Percentiles rank a stretch among this genome's conserved stretches.
Conservation (phyloP, 2,797 vertebrate genomes). For the Fundulus diaphanus region DNA sequence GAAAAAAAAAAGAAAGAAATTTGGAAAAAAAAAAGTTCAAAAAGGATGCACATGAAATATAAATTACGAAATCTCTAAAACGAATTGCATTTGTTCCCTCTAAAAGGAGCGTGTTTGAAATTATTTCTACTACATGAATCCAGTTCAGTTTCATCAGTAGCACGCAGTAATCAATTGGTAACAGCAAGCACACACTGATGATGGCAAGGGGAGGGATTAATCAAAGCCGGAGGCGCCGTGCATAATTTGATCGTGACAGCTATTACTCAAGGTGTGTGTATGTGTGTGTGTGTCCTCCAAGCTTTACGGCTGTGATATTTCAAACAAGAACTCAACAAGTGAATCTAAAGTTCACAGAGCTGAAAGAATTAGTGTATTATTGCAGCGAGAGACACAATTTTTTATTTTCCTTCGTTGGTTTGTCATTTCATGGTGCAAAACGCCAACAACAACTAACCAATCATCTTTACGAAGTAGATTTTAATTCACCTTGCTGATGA, state of each 20-base stretch:
- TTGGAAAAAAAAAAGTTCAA: not conserved
- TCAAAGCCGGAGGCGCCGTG: constrained; percentile 58
- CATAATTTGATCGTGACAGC: constrained; percentile 64
- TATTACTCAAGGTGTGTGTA: constrained; percentile 47
- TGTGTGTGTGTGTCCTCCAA: constrained; percentile 8
- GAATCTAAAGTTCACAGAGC: constrained; percentile 7
- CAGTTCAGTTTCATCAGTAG: constrained; percentile 44
- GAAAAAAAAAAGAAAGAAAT: not conserved
- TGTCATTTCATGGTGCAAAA: not conserved
- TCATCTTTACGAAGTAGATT: not conserved
- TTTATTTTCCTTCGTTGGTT: not conserved
- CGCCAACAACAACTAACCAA: not conserved
- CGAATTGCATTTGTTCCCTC: constrained; percentile 58
- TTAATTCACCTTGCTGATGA: not conserved
- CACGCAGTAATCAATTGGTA: constrained; percentile 63
- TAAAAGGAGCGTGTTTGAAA: constrained; percentile 26
- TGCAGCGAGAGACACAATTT: not conserved
- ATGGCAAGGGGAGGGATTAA: constrained; percentile 57
- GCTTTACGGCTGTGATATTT: constrained; percentile 9
- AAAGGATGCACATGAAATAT: constrained; percentile 20
- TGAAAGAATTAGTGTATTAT: not conserved
- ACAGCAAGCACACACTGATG: constrained; percentile 49
- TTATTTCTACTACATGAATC: constrained; percentile 48
- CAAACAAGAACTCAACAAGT: constrained; percentile 23
- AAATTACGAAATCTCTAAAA: constrained; percentile 18